Conservation (phyloP, 2,113 vertebrate species). For the Thalassoma bifasciatum region DNA sequence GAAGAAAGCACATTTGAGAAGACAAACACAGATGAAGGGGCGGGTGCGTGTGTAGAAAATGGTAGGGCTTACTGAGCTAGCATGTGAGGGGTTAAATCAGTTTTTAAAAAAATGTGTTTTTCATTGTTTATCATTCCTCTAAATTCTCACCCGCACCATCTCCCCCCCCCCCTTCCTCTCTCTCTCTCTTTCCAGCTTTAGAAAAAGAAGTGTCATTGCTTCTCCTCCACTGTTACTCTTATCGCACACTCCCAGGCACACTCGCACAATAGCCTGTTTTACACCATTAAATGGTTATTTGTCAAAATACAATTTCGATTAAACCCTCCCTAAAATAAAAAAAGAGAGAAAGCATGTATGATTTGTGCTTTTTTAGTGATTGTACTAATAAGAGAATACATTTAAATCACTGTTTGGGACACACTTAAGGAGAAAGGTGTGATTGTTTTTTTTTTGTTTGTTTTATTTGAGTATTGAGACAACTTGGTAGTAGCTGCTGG, state of each 20-base stretch:
- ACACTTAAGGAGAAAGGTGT: background rate
- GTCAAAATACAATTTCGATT: slow-evolving; percentile 86
- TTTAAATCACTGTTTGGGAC: slow-evolving; percentile 19
- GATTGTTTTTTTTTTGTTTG: background rate
- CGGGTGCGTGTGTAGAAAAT: slow-evolving; percentile 66
- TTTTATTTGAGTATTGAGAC: background rate
- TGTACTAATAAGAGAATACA: slow-evolving; percentile 30
- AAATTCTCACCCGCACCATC: slow-evolving; percentile 40
- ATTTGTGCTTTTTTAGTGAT: slow-evolving; percentile 44
- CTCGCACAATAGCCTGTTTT: slow-evolving; percentile 84
- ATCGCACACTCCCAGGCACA: slow-evolving; percentile 82
- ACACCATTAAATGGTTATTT: slow-evolving; percentile 86
- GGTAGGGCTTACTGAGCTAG: slow-evolving; percentile 71
- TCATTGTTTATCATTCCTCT: slow-evolving; percentile 62
- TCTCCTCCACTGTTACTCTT: slow-evolving; percentile 80
- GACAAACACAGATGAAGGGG: slow-evolving; percentile 60
- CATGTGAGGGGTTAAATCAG: slow-evolving; percentile 56
- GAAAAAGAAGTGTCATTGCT: slow-evolving; percentile 79
- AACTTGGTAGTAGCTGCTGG: background rate
- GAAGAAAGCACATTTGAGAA: slow-evolving; percentile 61
- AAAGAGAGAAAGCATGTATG: slow-evolving; percentile 12
- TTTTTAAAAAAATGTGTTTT: slow-evolving; percentile 35
- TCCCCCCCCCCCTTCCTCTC: background rate
- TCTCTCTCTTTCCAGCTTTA: slow-evolving; percentile 66
- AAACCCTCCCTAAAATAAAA: slow-evolving; percentile 75